Percentiles rank a stretch among this genome's conserved stretches.
These are phyloP conservation scores for Heterotilapia buettikoferi DNA, from an alignment of 2,113 vertebrate species.

Conservation along the genomic window DNA sequence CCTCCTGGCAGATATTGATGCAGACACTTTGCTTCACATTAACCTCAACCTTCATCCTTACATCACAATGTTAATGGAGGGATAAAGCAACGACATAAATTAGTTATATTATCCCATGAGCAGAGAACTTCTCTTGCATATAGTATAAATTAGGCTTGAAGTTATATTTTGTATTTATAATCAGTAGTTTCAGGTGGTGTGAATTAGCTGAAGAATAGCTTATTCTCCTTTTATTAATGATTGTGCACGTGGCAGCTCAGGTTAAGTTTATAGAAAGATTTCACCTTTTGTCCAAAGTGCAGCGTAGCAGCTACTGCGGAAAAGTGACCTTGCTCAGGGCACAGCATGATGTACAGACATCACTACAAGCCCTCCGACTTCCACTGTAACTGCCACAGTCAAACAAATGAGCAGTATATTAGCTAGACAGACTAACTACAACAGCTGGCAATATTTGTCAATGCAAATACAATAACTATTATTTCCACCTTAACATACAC, in stretches of 20 bases:
- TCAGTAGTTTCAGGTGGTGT: neutral
- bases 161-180: neutral
- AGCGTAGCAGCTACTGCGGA: neutral
- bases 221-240: neutral
- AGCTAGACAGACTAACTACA: neutral
- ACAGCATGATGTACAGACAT: neutral
- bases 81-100: slow-evolving; percentile 23
- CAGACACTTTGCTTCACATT: slow-evolving; percentile 40
- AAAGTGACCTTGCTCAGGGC: neutral
- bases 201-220: neutral
- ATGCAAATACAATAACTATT: neutral
- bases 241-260: neutral
- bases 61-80: slow-evolving; percentile 40
- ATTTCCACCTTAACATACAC: neutral
- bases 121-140: neutral
- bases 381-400: neutral
- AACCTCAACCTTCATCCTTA: slow-evolving; percentile 41
- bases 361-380: neutral
- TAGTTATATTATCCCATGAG: neutral
- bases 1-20: slow-evolving; percentile 48
- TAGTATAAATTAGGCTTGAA: neutral
- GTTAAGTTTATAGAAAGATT: neutral
- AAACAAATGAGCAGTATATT: neutral
- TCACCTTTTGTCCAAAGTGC: neutral
- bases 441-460: neutral